Evolutionary conservation across 2,888 invertebrate genomes (phyloP), one percentile per base, ranked within the genome.

Genomic region (Odontothrips loti): DNA sequence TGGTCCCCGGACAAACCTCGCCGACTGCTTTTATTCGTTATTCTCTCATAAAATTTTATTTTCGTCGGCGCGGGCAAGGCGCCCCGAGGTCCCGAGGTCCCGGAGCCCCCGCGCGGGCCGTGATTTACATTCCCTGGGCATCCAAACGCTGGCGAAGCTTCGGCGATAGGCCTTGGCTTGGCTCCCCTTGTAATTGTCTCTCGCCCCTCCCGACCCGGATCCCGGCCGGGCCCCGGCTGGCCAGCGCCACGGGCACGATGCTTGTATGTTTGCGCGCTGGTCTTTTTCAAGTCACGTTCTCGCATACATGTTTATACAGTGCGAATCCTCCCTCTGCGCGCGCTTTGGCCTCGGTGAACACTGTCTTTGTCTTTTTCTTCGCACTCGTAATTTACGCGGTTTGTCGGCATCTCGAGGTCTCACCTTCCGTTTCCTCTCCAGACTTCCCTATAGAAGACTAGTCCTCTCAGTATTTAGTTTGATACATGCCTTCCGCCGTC

Each of bases 31-130:
- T 75, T 75, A 75, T 75, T 75, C 27, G 23, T 75, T 75, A 75
- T 75, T 75, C 68, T 75, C 68, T 75, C 68, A 75, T 27, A 75
- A 75, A 75, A 75, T 27, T 75, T 75, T 75, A 75, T 75, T 75
- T 23, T 23, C 68, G 27, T n/a, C 58, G 68, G 58, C n/a, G n/a
- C n/a, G n/a, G 9, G 68, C 27, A 75, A 68, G 68, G 68, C 23
- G 68, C 27, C 12, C 27, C 9, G 68, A 58, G 58, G 58, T 15
- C 51, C 51, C 15, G 51, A 11, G 17, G 17, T 43, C 34, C 34
- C 34, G 34, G 34, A 43, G 34, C 34, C 34, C 34, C 34, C 34
- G 34, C 34, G 34, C 34, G 34, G 68, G 68, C 27, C 12, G 68
- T 75, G 68, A 75, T 75, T 75, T 75, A 75, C 68, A 75, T 75